Evolutionary conservation across 2,797 vertebrate genomes (phyloP), one percentile per base, ranked within the genome.

Genomic region (Cryptoprocta ferox): DNA sequence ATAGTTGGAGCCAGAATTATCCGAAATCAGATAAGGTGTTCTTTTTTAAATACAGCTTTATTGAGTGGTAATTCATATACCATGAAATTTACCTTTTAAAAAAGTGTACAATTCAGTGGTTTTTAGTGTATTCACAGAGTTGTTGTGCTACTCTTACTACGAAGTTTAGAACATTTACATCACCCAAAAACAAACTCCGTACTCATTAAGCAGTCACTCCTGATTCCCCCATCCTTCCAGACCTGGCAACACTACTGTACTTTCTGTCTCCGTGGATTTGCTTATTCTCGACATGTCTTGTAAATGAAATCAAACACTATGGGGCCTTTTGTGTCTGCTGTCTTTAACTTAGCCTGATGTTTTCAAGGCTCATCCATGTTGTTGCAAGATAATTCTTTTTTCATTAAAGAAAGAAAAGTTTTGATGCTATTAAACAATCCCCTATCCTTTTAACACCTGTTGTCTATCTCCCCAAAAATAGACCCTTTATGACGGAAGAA

Each of bases 311-410:
- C 70, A 70, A 37, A 87, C 13, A 50, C 14, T 71, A 42, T 63
- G 14, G 81, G 71, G 35, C 42, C 59, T 53, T 66, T 81, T 30
- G 6, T 92, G 59, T 59, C 45, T 96, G 68, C 14, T 26, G 1
- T 50, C 16, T 85, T 75, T 80, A 35, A 70, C 50, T 87, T 78
- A 87, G 59, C 50, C 1, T 89, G 53, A 53, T 91, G n/a, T 71
- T 87, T 88, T 88, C 79, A 84, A 88, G 71, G 13, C 56, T 91
- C 39, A 42, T 91, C 32, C 32, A 83, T 75, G 18, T 66, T 88
- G 48, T 42, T 56, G 42, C 83, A 96, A 80, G 66, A 56, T 88
- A 81, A 81, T 71, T 95, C 26, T 76, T 91, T 81, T 88, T 82
- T 42, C 89, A 32, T 76, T 97, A 84, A 91, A 68, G 48, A 75